phyloP scores from a whole-genome alignment of 2,113 vertebrate species.

The Steatornis caripensis region DNA sequence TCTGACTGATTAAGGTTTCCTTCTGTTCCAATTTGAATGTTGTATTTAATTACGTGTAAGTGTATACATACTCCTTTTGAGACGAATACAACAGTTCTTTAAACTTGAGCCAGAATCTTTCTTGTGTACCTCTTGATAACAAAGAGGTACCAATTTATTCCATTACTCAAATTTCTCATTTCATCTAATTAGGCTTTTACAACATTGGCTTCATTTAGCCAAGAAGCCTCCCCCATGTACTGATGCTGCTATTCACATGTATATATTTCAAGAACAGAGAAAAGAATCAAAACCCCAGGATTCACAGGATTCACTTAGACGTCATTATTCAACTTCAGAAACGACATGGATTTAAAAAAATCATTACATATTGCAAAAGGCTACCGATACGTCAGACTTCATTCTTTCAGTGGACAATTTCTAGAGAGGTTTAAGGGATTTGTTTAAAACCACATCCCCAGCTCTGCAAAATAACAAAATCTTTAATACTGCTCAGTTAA shows the following conservation, averaged over 20 bases:
- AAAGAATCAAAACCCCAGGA: background rate
- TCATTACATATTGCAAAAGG: background rate
- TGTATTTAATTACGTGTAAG: conserved; percentile 16
- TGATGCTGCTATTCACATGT: background rate
- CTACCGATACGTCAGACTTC: background rate
- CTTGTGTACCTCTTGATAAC: background rate
- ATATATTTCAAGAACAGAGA: background rate
- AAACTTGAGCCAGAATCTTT: conserved; percentile 14
- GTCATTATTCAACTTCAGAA: background rate
- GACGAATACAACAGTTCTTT: conserved; percentile 24
- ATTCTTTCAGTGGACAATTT: background rate
- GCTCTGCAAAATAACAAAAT: background rate
- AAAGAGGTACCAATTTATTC: conserved; percentile 26
- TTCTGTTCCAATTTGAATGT: conserved; percentile 4
- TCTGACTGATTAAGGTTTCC: background rate
- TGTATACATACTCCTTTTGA: background rate
- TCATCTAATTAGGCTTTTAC: background rate
- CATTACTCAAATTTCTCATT: conserved; percentile 37
- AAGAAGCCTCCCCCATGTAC: background rate
- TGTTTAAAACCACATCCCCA: background rate
- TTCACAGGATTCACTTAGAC: background rate
- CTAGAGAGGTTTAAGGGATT: background rate
- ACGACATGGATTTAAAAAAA: background rate
- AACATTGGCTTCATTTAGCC: background rate
- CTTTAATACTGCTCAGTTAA: background rate